phyloP scores from a whole-genome alignment of 2,888 invertebrate genomes.

The Leuctra nigra region DNA sequence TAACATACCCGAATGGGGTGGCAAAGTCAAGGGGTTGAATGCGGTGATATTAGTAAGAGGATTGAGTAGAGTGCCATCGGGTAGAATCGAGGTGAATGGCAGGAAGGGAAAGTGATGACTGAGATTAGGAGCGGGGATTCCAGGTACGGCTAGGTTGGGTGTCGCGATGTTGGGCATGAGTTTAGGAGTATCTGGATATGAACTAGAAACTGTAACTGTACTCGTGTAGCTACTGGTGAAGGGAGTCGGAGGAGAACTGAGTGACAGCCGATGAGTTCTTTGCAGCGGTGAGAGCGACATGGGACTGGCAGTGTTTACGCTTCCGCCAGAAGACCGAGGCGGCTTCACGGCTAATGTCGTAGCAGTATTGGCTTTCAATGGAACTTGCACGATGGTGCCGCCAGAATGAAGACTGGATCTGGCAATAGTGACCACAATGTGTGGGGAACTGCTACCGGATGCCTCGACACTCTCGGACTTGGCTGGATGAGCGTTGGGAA shows the following conservation, averaged over 20 bases:
- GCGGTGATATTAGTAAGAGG: conserved; percentile 63
- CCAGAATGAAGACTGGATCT: conserved; percentile 76
- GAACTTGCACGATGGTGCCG: conserved; percentile 52
- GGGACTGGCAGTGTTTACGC: conserved; percentile 17
- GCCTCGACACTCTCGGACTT: conserved; percentile 52
- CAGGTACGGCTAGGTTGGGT: conserved; percentile 46
- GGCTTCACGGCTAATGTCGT: conserved; percentile 19
- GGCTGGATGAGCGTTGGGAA: conserved; percentile 30
- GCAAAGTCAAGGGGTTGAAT: conserved; percentile 61
- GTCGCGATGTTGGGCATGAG: conserved; percentile 49
- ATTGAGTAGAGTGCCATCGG: conserved; percentile 37
- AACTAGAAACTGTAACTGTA: conserved; percentile 25
- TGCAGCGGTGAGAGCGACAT: conserved; percentile 11
- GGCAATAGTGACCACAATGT: conserved; percentile 51
- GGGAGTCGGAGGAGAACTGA: conserved; percentile 17
- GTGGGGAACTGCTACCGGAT: conserved; percentile 33
- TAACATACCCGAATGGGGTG: conserved; percentile 21
- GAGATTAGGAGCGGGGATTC: conserved; percentile 40
- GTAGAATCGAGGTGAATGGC: conserved; percentile 36
- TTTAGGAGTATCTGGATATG: conserved; percentile 47
- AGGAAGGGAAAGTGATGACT: conserved; percentile 29
- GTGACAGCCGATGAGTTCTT: conserved; percentile 10
- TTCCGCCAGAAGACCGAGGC: conserved; percentile 18
- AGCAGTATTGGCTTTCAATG: conserved; percentile 17
- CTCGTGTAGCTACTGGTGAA: conserved; percentile 30